A percentile compares a stretch with the other conserved stretches of the same genome.
Conservation (phyloP, 1,140 invertebrate genomes). For the Pogonus chalceus region DNA sequence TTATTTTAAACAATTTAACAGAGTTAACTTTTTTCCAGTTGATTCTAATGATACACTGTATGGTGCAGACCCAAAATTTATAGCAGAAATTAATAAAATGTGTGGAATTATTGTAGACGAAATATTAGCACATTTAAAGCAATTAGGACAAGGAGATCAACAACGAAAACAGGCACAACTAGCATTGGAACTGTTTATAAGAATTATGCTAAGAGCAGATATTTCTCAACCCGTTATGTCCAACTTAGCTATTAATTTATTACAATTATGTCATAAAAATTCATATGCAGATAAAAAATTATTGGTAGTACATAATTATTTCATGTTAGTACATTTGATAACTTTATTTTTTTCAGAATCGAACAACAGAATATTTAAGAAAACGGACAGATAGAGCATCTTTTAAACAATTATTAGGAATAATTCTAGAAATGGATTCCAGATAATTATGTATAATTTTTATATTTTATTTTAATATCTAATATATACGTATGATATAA, state of each 20-base stretch:
- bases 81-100: conserved; percentile 69
- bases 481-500: not conserved
- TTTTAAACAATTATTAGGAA: not conserved
- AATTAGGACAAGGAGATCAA: conserved; percentile 47
- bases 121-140: conserved; percentile 62
- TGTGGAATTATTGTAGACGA: conserved; percentile 67
- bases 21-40: conserved; percentile 50
- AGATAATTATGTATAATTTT: too few species aligned
- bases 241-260: conserved; percentile 63
- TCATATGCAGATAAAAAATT: conserved; percentile 41
- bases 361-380: conserved; percentile 17
- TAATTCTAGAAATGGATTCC: not conserved
- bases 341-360: conserved; percentile 11
- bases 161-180: conserved; percentile 54
- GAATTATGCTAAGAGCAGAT: conserved; percentile 60
- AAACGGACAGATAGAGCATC: conserved; percentile 7
- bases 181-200: conserved; percentile 62
- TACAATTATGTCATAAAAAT: conserved; percentile 61
- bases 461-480: not conserved
- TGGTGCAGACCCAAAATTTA: conserved; percentile 77
- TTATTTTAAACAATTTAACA: conserved; percentile 10
- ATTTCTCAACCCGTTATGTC: conserved; percentile 48
- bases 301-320: too few species aligned
- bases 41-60: conserved; percentile 92
- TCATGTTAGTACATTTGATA: conserved; percentile 4